phyloP scores from a whole-genome alignment of 2,113 vertebrate species.

The Echinops telfairi region DNA sequence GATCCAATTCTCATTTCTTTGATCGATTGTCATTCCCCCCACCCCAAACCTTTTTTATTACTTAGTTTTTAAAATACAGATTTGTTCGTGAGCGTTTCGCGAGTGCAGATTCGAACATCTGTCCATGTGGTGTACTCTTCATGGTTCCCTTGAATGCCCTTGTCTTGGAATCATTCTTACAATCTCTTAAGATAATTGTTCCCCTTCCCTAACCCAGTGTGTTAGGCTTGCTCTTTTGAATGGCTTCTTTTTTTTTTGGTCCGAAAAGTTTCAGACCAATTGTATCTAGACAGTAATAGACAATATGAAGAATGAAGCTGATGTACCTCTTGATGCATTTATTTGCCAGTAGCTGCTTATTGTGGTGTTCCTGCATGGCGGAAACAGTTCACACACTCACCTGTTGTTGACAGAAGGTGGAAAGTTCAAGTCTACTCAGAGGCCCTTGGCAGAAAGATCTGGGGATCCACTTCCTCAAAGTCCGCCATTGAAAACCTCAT shows the following conservation, averaged over 20 bases:
- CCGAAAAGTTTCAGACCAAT: background rate
- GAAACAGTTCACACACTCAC: background rate
- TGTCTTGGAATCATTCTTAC: background rate
- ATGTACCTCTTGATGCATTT: rapidly evolving
- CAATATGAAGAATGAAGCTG: background rate
- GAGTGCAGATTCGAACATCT: background rate
- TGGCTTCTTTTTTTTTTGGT: background rate
- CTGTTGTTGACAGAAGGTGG: background rate
- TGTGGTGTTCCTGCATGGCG: background rate
- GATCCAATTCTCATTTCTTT: constrained; percentile 2
- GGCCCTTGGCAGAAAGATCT: background rate
- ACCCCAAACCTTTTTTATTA: background rate
- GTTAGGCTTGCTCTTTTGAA: background rate
- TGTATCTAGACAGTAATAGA: rapidly evolving
- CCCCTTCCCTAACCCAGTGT: too few relatives aligned
- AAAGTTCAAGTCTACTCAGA: background rate
- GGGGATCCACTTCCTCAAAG: background rate
- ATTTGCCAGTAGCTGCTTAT: background rate
- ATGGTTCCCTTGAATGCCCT: background rate
- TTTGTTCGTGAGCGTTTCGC: background rate
- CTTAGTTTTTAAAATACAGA: background rate
- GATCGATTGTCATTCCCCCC: background rate
- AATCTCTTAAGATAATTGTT: background rate
- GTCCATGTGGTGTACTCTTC: background rate
- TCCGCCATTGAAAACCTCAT: background rate